These are phyloP conservation scores for Drosophila meridiana DNA, from an alignment of 2,888 invertebrate genomes.

Conservation along the genomic window DNA sequence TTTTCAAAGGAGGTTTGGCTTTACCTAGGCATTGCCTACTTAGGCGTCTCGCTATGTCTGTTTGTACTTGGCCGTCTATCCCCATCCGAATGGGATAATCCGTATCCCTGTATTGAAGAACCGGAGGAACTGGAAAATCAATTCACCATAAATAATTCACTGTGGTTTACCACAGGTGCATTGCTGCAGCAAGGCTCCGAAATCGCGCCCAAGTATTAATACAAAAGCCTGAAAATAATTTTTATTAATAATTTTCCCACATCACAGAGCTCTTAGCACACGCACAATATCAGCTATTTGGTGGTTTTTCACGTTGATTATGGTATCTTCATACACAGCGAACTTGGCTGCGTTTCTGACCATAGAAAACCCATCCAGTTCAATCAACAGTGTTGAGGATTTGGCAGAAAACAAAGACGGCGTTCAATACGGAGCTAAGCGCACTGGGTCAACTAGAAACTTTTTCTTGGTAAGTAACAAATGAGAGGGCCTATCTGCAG, in stretches of 20 bases:
- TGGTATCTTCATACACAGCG: conserved; percentile 93
- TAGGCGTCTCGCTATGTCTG: conserved; percentile 86
- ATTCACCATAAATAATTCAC: conserved; percentile 91
- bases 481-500: neutral
- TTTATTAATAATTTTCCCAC: neutral
- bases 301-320: conserved; percentile 95
- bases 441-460: conserved; percentile 92
- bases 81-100: conserved; percentile 95
- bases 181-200: conserved; percentile 95
- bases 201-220: conserved; percentile 92
- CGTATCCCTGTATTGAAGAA: conserved; percentile 93
- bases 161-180: conserved; percentile 95
- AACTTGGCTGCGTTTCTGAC: conserved; percentile 97
- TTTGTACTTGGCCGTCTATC: conserved; percentile 92
- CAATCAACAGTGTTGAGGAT: conserved; percentile 92
- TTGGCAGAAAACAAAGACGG: conserved; percentile 90
- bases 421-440: conserved; percentile 94
- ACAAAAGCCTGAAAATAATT: conserved; percentile 60
- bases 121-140: conserved; percentile 94
- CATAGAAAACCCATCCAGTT: conserved; percentile 89
- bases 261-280: conserved; percentile 92
- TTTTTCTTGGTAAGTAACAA: conserved; percentile 91
- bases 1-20: conserved; percentile 94
- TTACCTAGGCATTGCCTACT: conserved; percentile 87
- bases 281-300: conserved; percentile 93